Evolutionary conservation across 2,888 invertebrate genomes (phyloP), one percentile per base, ranked within the genome.

Genomic region (Limulus polyphemus): DNA sequence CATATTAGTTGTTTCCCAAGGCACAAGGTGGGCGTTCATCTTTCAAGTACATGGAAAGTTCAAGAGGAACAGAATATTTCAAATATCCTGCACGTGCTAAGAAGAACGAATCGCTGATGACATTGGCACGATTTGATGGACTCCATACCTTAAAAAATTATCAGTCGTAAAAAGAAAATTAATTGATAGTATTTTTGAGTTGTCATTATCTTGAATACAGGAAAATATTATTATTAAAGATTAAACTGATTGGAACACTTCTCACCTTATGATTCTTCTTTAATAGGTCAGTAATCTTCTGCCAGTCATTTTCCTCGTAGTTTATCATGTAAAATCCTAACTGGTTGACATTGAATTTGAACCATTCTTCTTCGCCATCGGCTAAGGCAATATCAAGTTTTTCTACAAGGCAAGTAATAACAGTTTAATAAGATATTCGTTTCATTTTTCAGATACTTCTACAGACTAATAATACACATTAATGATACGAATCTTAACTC

Each of bases 251-350:
- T n/a, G 14, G 14, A 50, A n/a, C 10, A 50, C 13, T 50, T 46
- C 51, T 58, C 58, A 65, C 65, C 61, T 48, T 47, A 16, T 60
- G 62, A 12, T 62, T 58, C 11, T 56, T 52, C 3, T n/a, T 17
- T 13, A 65, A 46, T 55, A 46, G 57, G 17, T 56, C 54, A 2
- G 48, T 51, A 7, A 61, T 52, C 46, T 46, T 59, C 2, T 49
- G 48, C 51, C 59, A 65, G 17, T 60, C 63, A 10, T 50, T 14
- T 7, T 59, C 56, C 32, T 65, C 65, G n/a, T 65, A 65, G 11
- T 65, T 65, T 2, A 65, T 57, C 10, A 65, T 50, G n/a, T 65
- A 65, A 61, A 59, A 65, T 47, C 65, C 65, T 11, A 62, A 60
- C 32, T 57, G 62, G 5, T 51, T 60, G 10, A 62, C 61, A 56